phyloP scores from a whole-genome alignment of 2,113 vertebrate genomes.

The Rhinopithecus roxellana region DNA sequence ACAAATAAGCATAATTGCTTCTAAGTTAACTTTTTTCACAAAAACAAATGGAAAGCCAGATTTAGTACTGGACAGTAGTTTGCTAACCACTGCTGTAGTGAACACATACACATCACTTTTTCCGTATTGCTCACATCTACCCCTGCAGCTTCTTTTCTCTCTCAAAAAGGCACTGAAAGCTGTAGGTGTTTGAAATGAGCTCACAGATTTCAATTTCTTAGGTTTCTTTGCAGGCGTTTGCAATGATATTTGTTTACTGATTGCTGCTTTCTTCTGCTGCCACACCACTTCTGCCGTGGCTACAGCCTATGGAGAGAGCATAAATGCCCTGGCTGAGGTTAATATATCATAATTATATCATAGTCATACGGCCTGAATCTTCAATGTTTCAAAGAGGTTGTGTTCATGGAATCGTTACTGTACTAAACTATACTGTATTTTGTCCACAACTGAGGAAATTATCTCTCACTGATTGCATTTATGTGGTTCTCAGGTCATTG shows the following conservation, averaged over 20 bases:
- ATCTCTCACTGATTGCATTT: neutral
- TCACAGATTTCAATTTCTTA: neutral
- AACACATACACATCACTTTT: neutral
- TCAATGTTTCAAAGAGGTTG: rapidly evolving
- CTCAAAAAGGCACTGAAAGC: neutral
- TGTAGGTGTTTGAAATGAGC: neutral
- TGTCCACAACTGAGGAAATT: neutral
- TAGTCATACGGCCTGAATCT: rapidly evolving
- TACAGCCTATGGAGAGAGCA: neutral
- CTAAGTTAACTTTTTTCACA: neutral
- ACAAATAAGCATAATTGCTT: neutral
- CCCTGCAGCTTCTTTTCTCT: neutral
- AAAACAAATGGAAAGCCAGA: neutral
- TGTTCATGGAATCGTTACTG: neutral
- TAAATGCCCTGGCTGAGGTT: neutral
- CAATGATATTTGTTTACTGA: neutral
- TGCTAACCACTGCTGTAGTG: too few relatives aligned
- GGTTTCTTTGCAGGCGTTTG: neutral
- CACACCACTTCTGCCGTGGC: neutral
- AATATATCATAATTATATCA: neutral
- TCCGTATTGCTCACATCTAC: neutral
- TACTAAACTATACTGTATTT: neutral
- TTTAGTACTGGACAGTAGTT: neutral
- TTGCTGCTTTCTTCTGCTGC: neutral
- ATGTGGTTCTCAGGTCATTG: neutral